phyloP scores from a whole-genome alignment of 2,888 invertebrate species.

The Diaprepes abbreviatus region DNA sequence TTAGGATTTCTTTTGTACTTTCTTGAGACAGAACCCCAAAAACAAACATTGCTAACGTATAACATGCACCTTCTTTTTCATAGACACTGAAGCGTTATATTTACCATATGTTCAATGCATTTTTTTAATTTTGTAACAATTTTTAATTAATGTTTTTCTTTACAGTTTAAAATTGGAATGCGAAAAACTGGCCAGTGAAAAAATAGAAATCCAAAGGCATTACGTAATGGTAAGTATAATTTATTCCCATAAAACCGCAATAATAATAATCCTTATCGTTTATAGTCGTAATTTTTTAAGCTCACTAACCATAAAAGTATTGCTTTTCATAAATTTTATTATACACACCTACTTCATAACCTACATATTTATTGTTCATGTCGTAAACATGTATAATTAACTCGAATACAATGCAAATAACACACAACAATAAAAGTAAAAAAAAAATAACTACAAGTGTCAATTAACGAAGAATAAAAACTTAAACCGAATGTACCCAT shows the following conservation, averaged over 20 bases:
- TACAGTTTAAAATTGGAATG: conserved; percentile 96
- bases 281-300: background rate
- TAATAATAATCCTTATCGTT: conserved; percentile 7
- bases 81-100: no score
- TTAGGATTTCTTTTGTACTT: no score
- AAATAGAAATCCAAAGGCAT: conserved; percentile 98
- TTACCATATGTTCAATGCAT: no score
- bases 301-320: conserved; percentile 8
- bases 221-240: conserved; percentile 93
- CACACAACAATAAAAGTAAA: conserved; percentile 9
- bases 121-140: background rate
- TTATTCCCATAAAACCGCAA: background rate
- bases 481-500: conserved; percentile 2
- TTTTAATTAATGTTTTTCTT: conserved; percentile 56
- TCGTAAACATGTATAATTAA: conserved; percentile 19
- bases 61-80: no score
- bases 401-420: conserved; percentile 14
- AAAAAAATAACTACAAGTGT: conserved; percentile 8
- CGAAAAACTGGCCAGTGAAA: conserved; percentile 97
- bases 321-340: conserved; percentile 18
- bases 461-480: conserved; percentile 19
- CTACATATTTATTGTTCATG: conserved; percentile 26
- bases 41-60: no score
- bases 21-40: no score
- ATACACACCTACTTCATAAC: conserved; percentile 18